A percentile compares a stretch with the other conserved stretches of the same genome.
Evolutionary conservation across 2,888 invertebrate species (phyloP).

Genomic region (Eremobia ochroleuca): DNA sequence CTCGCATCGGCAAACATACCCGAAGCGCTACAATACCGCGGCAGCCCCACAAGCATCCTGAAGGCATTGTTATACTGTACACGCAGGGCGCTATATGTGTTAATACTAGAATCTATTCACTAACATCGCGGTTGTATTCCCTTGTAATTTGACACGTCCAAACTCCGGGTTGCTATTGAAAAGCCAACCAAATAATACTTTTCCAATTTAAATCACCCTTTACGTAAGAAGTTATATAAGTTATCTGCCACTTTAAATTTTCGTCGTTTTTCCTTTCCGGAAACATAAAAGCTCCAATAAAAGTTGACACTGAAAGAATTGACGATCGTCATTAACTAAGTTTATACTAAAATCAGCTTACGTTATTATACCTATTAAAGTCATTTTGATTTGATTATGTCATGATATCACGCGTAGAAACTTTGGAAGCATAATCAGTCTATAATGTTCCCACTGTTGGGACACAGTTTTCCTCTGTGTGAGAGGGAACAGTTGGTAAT

Average conservation of each 20-base stretch:
- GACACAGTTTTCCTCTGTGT: neutral
- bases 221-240: neutral
- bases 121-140: neutral
- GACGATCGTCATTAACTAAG: conserved; percentile 22
- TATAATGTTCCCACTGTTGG: neutral
- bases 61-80: too few relatives aligned
- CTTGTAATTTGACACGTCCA: neutral
- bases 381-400: neutral
- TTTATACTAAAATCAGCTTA: neutral
- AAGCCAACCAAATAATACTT: neutral
- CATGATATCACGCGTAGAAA: neutral
- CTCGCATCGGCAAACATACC: too few relatives aligned
- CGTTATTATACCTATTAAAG: neutral
- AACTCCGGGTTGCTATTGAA: neutral
- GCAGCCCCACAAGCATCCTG: too few relatives aligned
- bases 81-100: too few relatives aligned
- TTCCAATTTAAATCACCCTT: neutral
- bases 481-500: neutral
- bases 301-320: conserved; percentile 26
- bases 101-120: neutral
- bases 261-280: neutral
- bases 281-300: conserved; percentile 44
- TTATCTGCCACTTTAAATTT: neutral
- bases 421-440: neutral
- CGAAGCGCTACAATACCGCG: too few relatives aligned